phyloP scores from a whole-genome alignment of 2,113 vertebrate genomes.

The Fregetta grallaria region DNA sequence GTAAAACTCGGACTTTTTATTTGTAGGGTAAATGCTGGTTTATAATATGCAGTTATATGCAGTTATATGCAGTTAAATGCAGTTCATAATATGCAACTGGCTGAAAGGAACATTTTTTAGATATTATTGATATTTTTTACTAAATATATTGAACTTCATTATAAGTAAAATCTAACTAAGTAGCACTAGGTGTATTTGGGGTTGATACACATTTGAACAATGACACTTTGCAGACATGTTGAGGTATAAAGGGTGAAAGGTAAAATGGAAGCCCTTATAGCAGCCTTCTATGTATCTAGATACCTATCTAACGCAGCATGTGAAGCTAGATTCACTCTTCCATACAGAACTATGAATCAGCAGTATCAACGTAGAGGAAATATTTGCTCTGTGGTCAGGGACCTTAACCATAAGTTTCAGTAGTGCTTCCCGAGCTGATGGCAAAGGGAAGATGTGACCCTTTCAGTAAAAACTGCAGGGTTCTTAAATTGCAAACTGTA shows the following conservation, averaged over 20 bases:
- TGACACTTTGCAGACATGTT: neutral
- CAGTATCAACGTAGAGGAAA: neutral
- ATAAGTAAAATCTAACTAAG: neutral
- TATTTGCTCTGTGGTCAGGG: neutral
- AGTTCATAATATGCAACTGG: neutral
- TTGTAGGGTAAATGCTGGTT: neutral
- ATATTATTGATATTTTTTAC: neutral
- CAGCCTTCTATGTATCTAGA: neutral
- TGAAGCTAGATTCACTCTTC: neutral
- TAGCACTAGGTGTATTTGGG: neutral
- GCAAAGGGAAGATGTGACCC: accelerated
- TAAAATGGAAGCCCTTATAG: neutral
- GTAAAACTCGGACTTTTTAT: neutral
- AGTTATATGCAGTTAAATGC: neutral
- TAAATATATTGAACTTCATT: neutral
- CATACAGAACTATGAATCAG: neutral
- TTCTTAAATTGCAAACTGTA: neutral
- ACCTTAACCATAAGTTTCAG: neutral
- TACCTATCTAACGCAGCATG: neutral
- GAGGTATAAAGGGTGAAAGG: neutral
- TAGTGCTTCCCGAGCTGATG: neutral
- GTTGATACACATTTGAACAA: neutral
- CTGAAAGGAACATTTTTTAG: neutral
- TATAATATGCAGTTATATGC: neutral
- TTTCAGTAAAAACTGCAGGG: neutral